Evolutionary conservation across 2,888 invertebrate species (phyloP), one percentile per base, ranked within the genome.

Genomic region (Torymus aiolomorphi): DNA sequence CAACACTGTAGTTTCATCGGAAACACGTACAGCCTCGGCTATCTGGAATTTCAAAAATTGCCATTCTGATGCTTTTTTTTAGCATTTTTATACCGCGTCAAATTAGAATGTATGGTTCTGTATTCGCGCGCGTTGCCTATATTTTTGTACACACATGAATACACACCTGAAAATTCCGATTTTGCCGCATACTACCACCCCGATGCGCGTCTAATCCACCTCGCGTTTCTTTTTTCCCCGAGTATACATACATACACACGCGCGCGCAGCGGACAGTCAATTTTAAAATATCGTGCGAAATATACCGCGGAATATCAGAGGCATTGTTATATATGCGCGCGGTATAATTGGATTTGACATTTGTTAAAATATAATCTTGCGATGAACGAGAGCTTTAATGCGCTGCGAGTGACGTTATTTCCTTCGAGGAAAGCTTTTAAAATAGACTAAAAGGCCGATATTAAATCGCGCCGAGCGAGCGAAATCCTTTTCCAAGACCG

Each of bases 311-410:
- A 14, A 59, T 31, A 31, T 31, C 31, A 31, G 31, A 31, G 31
- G 31, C 31, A 2, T 31, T 31, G 31, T 31, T 31, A 31, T 31
- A 31, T 31, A n/a, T 66, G 61, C 16, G 31, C 57, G 51, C 51
- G 61, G 18, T 61, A 61, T 71, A 51, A 61, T 71, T 71, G 61
- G 61, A 14, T 61, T n/a, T 61, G 59, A 61, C 61, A 61, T 61
- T 51, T 71, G 71, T 61, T 71, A n/a, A 71, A 71, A 71, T 71
- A 18, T 57, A 71, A 71, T 71, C 61, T 71, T 49, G 20, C 42
- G 65, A 24, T 3, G 18, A 61, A 49, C 20, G 42, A 20, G 16
- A 71, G 61, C 52, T 71, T 71, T 51, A 61, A 49, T 12, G 31
- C 71, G 31, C 71, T 71, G 71, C 59, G 31, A 71, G n/a, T 24